These are phyloP conservation scores for Rhea pennata DNA, from an alignment of 2,113 vertebrate species.

Conservation along the genomic window DNA sequence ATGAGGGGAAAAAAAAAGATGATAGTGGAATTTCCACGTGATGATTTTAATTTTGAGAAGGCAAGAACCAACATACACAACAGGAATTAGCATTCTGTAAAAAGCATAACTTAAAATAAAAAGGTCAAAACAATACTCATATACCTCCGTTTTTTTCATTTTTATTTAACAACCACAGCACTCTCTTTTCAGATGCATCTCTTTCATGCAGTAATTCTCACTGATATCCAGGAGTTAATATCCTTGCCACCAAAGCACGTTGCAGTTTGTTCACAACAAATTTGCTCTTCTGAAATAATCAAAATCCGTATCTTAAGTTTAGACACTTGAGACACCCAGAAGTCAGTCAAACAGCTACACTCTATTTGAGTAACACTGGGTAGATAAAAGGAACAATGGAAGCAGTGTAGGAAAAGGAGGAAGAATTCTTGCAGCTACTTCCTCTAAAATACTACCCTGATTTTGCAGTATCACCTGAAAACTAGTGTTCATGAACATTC, in stretches of 20 bases:
- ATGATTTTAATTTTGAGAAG: neutral
- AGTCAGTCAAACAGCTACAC: neutral
- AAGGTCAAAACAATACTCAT: neutral
- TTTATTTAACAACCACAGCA: neutral
- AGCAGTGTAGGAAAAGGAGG: neutral
- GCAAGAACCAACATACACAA: neutral
- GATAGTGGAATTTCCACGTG: neutral
- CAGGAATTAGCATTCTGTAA: neutral
- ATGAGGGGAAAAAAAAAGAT: neutral
- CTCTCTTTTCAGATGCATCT: neutral
- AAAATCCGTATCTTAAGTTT: neutral
- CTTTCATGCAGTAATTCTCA: neutral
- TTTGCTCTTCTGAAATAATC: neutral
- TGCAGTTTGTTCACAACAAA: neutral
- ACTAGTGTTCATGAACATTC: neutral
- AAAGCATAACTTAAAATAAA: neutral
- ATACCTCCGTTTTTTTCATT: neutral
- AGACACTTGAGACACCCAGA: neutral
- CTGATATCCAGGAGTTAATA: neutral
- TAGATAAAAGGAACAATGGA: neutral
- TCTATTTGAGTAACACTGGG: neutral
- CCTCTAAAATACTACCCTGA: neutral
- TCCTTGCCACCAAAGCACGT: neutral
- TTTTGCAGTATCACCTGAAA: conserved; percentile 3
- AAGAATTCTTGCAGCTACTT: conserved; percentile 10